Conservation (phyloP, 2,797 vertebrate species). For the Podarcis siculus region DNA sequence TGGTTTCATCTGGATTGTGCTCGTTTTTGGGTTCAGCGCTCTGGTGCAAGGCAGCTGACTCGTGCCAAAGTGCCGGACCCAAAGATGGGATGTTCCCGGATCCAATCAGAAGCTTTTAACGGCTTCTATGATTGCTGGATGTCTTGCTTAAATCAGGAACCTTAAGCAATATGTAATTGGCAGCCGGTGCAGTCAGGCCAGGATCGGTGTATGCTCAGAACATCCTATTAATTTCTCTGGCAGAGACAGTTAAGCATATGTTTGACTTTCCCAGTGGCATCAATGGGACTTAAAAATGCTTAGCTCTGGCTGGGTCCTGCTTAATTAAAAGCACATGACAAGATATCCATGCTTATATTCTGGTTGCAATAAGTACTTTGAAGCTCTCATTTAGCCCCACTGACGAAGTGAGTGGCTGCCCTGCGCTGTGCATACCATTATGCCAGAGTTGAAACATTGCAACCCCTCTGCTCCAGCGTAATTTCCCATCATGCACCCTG, state of each 20-base stretch:
- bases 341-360: not conserved
- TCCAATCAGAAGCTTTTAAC: too few species aligned
- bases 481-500: not conserved
- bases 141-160: too few species aligned
- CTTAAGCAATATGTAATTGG: too few species aligned
- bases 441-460: not conserved
- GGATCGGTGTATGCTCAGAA: not conserved
- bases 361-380: not conserved
- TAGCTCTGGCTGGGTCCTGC: rapidly evolving
- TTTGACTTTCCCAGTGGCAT: not conserved
- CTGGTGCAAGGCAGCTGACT: too few species aligned
- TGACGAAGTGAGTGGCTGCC: not conserved
- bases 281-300: not conserved
- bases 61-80: too few species aligned
- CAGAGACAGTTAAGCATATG: not conserved
- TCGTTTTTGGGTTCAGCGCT: too few species aligned
- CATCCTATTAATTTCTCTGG: not conserved
- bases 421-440: not conserved
- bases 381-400: not conserved
- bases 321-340: not conserved
- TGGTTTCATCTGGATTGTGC: too few species aligned
- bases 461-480: not conserved
- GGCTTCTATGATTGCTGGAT: too few species aligned
- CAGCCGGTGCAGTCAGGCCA: too few species aligned
- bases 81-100: too few species aligned